A percentile compares a stretch with the other conserved stretches of the same genome.
Evolutionary conservation across 2,888 invertebrate genomes (phyloP).

Genomic region (Orthosia gracilis): DNA sequence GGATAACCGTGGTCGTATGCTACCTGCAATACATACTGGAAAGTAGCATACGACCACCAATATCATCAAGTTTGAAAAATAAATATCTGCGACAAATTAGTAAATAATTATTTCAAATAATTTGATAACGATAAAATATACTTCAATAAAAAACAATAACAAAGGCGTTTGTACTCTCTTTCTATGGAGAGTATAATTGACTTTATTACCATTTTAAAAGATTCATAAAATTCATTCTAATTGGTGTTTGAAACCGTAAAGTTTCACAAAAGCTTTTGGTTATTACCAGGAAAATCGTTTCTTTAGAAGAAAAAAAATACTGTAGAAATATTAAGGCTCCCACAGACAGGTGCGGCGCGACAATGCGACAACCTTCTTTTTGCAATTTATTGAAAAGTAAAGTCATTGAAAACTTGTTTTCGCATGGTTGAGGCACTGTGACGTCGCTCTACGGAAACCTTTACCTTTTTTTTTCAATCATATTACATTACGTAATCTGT

Average conservation of each 20-base stretch:
- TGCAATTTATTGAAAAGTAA: no score
- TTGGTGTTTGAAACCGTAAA: conserved; percentile 24
- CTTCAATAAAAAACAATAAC: conserved; percentile 17
- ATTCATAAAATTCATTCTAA: conserved; percentile 40
- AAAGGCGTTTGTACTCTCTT: conserved; percentile 12
- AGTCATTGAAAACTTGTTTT: no score
- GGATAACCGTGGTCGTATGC: no score
- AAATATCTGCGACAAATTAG: background rate
- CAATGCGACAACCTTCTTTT: no score
- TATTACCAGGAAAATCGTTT: background rate
- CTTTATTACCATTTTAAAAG: conserved; percentile 59
- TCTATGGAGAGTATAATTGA: conserved; percentile 42
- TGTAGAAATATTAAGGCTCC: no score
- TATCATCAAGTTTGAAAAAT: background rate
- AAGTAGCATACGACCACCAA: no score
- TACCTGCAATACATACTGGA: no score
- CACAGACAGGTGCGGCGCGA: no score
- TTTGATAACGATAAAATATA: conserved; percentile 7
- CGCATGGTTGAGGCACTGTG: no score
- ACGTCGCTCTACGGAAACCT: no score
- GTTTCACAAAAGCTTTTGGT: conserved; percentile 25
- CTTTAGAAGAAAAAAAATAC: background rate
- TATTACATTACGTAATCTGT: background rate
- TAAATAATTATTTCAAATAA: background rate
- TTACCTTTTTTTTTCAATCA: no score